Evolutionary conservation across 2,888 invertebrate genomes (phyloP), one percentile per base, ranked within the genome.

Genomic region (Pyrrhosoma nymphula): DNA sequence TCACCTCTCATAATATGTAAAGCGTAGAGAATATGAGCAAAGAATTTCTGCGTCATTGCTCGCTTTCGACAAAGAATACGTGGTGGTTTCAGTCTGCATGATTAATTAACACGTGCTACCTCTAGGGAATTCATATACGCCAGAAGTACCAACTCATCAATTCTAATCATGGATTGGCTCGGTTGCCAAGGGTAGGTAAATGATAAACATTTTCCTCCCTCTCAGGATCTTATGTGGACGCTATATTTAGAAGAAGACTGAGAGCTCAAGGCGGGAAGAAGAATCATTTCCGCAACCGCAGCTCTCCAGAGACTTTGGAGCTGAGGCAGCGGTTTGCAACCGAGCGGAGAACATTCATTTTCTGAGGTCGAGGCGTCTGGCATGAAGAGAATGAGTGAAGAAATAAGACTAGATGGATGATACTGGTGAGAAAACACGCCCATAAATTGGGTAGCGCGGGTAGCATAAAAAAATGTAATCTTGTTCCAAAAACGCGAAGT

Each of bases 291-390:
- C 93, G 93, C 93, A 93, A 69, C 89, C 89, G 35, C 89, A 89
- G 89, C 93, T 47, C 63, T 63, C 91, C 63, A 39, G 35, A 91
- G 91, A 91, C 91, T 91, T 91, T 69, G 39, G 47, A 93, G 93
- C 93, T 93, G 93, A 93, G 93, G 69, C 93, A 93, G 93, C 93
- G 93, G 93, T 93, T 93, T 69, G 93, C 93, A 93, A 69, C 39
- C 60, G 91, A 91, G 91, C 56, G 60, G 60, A 91, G 91, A 60
- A 26, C 91, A 91, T 60, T 60, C 91, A 60, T 60, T 63, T 56
- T n/a, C 56, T 89, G 89, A 56, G 56, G 91, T 39, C 91, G 63
- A 93, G 93, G 93, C 55, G 89, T 89, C 89, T 89, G 55, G 89
- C 69, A 69, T 93, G 93, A 93, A 69, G 69, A 55, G 63, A 91